A percentile compares a stretch with the other conserved stretches of the same genome.
These are phyloP conservation scores for Mus spretus DNA, from an alignment of 2,797 vertebrate species.

Conservation along the genomic window DNA sequence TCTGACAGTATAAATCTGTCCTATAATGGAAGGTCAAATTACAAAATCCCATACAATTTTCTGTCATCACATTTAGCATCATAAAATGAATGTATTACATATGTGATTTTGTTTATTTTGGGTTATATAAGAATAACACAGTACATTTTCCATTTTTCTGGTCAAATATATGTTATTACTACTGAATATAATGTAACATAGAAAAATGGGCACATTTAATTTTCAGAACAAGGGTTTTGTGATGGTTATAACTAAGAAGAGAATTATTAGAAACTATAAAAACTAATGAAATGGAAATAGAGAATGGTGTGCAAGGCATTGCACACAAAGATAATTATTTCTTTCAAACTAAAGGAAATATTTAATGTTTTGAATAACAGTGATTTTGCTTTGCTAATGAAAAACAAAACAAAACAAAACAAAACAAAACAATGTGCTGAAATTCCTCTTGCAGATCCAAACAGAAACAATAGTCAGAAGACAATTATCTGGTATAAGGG, in stretches of 20 bases:
- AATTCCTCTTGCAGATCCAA: background rate
- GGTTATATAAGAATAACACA: background rate
- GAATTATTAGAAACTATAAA: background rate
- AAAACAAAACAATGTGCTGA: background rate
- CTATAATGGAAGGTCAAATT: background rate
- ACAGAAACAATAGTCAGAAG: too few relatives aligned
- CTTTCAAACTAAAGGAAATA: background rate
- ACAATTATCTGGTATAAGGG: background rate
- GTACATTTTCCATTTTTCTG: background rate
- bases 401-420: background rate
- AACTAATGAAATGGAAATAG: background rate
- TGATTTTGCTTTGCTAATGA: background rate
- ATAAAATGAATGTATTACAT: background rate
- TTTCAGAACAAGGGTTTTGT: background rate
- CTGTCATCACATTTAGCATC: background rate
- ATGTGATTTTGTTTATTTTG: background rate
- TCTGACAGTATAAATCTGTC: background rate
- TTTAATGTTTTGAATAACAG: background rate
- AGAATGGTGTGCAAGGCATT: background rate
- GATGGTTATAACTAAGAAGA: background rate
- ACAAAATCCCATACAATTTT: background rate
- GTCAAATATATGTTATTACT: background rate
- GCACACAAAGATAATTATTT: background rate
- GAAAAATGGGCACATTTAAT: background rate
- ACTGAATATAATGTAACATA: background rate